Evolutionary conservation across 2,797 vertebrate genomes (phyloP).

Genomic region (Paratrypauchen microcephalus): DNA sequence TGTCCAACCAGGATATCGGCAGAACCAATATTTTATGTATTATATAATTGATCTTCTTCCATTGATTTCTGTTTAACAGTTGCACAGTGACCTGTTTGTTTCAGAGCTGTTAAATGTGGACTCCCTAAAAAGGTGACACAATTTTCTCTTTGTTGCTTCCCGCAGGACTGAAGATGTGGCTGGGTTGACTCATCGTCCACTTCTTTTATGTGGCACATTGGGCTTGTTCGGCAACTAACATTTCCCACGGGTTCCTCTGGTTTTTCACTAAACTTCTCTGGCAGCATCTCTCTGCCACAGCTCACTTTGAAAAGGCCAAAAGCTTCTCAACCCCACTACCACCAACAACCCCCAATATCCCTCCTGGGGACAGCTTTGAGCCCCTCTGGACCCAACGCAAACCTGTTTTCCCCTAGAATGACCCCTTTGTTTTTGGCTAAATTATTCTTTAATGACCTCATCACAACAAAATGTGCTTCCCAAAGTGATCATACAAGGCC

Average conservation of each 20-base stretch:
- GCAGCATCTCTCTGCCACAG: constrained; percentile 55
- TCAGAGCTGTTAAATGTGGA: not conserved
- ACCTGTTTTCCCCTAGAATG: constrained; percentile 66
- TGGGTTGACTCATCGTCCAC: constrained; percentile 40
- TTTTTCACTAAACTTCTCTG: constrained; percentile 49
- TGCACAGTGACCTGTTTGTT: not conserved
- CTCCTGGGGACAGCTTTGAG: constrained; percentile 66
- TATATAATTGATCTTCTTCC: too few species aligned
- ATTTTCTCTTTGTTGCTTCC: constrained; percentile 47
- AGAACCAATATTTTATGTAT: too few species aligned
- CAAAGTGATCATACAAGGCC: constrained; percentile 66
- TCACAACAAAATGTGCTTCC: constrained; percentile 65
- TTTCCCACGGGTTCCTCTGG: constrained; percentile 66
- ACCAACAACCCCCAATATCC: constrained; percentile 19
- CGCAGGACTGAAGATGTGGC: constrained; percentile 35
- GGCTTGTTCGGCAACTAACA: constrained; percentile 30
- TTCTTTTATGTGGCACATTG: constrained; percentile 39
- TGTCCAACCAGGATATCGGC: too few species aligned
- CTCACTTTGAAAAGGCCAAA: constrained; percentile 72
- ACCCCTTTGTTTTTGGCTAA: constrained; percentile 73
- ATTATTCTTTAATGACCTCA: constrained; percentile 77
- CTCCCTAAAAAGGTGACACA: not conserved
- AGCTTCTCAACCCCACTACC: constrained; percentile 46
- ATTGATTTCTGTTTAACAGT: not conserved
- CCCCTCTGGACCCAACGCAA: constrained; percentile 55